Conservation (phyloP, 2,113 vertebrate species). For the Gorsachius goisagi region DNA sequence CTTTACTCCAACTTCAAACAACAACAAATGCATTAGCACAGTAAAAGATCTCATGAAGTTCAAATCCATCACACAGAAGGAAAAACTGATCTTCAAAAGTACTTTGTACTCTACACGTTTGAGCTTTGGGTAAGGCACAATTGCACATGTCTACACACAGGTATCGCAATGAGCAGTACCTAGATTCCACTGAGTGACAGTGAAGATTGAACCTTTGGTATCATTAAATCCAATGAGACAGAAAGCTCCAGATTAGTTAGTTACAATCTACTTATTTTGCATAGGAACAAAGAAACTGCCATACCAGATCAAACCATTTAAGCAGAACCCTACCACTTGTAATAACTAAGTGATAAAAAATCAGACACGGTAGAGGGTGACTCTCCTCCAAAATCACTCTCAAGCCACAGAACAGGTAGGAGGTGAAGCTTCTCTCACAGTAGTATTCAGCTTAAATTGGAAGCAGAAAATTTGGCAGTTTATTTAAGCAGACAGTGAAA, state of each 20-base stretch:
- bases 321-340: background rate
- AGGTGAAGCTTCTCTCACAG: background rate
- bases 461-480: background rate
- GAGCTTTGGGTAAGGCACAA: background rate
- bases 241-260: too few relatives aligned
- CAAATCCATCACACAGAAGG: background rate
- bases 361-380: background rate
- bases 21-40: background rate
- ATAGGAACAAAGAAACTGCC: conserved; percentile 64
- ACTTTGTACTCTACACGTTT: background rate
- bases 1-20: background rate
- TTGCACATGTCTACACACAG: background rate
- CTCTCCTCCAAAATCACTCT: background rate
- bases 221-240: conserved; percentile 46
- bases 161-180: background rate
- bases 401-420: background rate
- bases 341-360: conserved; percentile 60
- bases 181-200: background rate
- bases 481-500: background rate
- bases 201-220: background rate
- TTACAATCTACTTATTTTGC: conserved; percentile 48
- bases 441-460: background rate
- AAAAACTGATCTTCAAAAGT: background rate
- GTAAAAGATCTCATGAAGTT: background rate
- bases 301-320: background rate